These are phyloP conservation scores for Peromyscus nudipes DNA, from an alignment of 2,797 vertebrate species.

Conservation along the genomic window DNA sequence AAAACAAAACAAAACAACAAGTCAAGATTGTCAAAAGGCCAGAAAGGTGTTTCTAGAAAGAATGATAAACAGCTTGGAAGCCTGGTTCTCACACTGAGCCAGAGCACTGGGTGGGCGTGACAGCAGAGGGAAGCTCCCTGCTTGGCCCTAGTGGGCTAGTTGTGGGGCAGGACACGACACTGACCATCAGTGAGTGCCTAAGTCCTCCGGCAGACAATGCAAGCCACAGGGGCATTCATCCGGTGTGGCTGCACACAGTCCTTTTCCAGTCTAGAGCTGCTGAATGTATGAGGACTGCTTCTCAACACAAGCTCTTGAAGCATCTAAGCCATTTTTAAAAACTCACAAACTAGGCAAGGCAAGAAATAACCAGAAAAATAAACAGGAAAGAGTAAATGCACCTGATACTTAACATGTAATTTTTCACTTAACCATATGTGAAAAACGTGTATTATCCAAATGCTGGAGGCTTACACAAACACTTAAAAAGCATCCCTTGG, in stretches of 20 bases:
- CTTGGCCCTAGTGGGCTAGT: conserved; percentile 35
- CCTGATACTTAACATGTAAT: background rate
- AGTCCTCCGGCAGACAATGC: conserved; percentile 74
- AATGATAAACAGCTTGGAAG: conserved; percentile 79
- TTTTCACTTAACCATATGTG: conserved; percentile 57
- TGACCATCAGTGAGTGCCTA: conserved; percentile 54
- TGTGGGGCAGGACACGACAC: no score
- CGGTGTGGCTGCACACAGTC: background rate
- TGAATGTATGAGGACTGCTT: conserved; percentile 15
- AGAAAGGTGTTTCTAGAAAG: conserved; percentile 76
- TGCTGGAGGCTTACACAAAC: background rate
- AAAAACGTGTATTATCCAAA: conserved; percentile 41
- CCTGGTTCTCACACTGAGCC: conserved; percentile 72
- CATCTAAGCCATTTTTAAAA: conserved; percentile 30
- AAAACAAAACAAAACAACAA: background rate
- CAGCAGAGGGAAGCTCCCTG: conserved; percentile 80
- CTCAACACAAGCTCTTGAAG: conserved; percentile 44
- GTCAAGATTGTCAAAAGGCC: conserved; percentile 65
- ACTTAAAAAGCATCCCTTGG: background rate
- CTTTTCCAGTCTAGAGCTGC: conserved; percentile 52
- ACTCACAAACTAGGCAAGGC: conserved; percentile 18
- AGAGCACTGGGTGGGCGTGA: conserved; percentile 73
- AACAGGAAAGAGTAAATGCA: conserved; percentile 35
- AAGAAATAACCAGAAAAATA: conserved; percentile 51
- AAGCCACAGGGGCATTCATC: conserved; percentile 52